Percentiles rank a stretch among this genome's conserved stretches.
phyloP scores from a whole-genome alignment of 2,797 vertebrate species.

The Lycodopsis pacificus region DNA sequence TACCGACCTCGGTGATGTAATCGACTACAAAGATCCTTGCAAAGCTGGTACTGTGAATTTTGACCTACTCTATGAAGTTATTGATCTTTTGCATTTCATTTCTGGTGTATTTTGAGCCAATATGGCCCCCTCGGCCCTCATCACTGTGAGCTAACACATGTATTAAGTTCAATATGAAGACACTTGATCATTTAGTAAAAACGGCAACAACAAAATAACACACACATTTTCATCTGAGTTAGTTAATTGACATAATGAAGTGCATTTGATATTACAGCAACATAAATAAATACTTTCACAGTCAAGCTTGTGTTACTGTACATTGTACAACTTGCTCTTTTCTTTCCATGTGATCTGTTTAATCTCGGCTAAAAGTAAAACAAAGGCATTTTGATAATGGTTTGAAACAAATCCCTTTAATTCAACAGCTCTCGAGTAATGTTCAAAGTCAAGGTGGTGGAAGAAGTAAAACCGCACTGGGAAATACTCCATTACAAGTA shows the following conservation, averaged over 20 bases:
- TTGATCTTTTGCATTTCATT: neutral
- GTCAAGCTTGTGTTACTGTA: neutral
- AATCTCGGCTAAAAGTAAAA: conserved; percentile 5
- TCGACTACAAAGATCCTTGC: conserved; percentile 87
- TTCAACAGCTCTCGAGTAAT: neutral
- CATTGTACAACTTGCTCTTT: neutral
- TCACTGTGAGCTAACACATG: neutral
- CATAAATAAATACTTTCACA: neutral
- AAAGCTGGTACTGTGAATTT: conserved; percentile 82
- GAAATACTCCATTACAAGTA: neutral
- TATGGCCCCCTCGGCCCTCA: neutral
- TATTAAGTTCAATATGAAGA: neutral
- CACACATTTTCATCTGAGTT: neutral
- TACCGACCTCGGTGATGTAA: conserved; percentile 64
- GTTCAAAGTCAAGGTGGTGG: neutral
- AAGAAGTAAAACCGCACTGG: neutral
- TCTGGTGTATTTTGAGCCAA: neutral
- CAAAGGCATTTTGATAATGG: no score
- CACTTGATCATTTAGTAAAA: neutral
- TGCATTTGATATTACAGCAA: neutral
- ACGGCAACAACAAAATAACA: neutral
- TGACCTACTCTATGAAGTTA: neutral
- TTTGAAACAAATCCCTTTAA: neutral
- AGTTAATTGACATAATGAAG: neutral
- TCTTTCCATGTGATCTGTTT: neutral